Evolutionary conservation across 2,888 invertebrate genomes (phyloP).

Genomic region (Idaea dimidiata): DNA sequence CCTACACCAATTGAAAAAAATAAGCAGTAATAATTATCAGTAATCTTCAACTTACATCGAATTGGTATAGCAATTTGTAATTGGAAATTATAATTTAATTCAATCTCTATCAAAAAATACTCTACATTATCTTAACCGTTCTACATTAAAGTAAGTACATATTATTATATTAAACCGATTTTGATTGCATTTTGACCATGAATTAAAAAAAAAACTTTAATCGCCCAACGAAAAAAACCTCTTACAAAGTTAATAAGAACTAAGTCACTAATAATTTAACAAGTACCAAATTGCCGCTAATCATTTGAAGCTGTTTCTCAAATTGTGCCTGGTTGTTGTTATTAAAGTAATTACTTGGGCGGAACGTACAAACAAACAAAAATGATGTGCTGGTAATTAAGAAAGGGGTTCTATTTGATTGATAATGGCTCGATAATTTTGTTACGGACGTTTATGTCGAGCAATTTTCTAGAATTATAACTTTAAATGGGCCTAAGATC

Average conservation of each 20-base stretch:
- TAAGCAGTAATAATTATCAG: background rate
- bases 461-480: constrained; percentile 74
- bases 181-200: background rate
- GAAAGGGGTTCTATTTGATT: constrained; percentile 76
- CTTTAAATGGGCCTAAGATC: constrained; percentile 62
- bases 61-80: background rate
- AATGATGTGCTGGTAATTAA: constrained; percentile 74
- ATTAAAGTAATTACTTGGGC: constrained; percentile 69
- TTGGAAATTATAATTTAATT: background rate
- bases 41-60: constrained; percentile 8
- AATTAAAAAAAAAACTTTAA: constrained; percentile 13
- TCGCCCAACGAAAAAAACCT: constrained; percentile 37
- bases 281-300: constrained; percentile 67
- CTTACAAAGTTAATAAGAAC: constrained; percentile 51
- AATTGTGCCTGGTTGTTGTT: constrained; percentile 58
- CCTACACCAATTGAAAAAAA: background rate
- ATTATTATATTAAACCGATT: background rate
- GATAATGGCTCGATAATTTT: constrained; percentile 74
- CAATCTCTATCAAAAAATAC: background rate
- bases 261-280: constrained; percentile 59
- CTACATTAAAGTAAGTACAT: background rate
- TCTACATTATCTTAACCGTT: background rate
- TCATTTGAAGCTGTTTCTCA: constrained; percentile 58
- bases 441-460: constrained; percentile 50
- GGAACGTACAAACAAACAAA: constrained; percentile 72